Base-by-base conservation (phyloP, 1,140 invertebrate species). In the Sinonovacula constricta region DNA sequence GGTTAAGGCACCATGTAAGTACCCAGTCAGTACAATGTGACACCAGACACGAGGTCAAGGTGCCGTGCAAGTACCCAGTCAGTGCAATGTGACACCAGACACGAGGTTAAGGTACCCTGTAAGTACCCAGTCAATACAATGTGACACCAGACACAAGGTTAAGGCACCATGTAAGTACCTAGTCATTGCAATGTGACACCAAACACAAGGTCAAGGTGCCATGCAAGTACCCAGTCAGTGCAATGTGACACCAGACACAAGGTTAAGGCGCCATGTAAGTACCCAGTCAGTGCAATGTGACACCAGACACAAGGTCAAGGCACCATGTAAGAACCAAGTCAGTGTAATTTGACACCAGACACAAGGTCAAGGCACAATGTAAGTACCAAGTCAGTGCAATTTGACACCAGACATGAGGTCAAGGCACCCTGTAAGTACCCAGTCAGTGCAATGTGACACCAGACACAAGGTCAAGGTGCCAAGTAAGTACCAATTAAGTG, bases 1-100 rank as follows among this genome's bases (percentile, higher is more conserved):
- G 66, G 82, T 86, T 4, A 85, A 85, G 31, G 85, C 87, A 24
- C 86, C 85, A 33, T 88, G 87, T 88, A 83, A 83, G 86, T 74
- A 28, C 3, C 1, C 22, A n/a, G 56, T 82, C 83, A 53, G 86
- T 88, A 0, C 26, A 81, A 7, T 88, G 87, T 80, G 66, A 66
- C 31, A 36, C 53, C 33, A 71, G 82, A 22, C 85, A 86, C 56
- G 81, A 85, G 66, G 82, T 86, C 3, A 85, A 85, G 31, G 85
- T 86, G n/a, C 86, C 85, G 31, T 88, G 87, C 87, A 83, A 83
- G 86, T 74, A 28, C 3, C 1, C 22, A n/a, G 57, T 57, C n/a
- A n/a, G 86, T 88, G 0, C 24, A 81, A 12, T 88, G 87, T 79
- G 65, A 63, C 31, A 34, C 53, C 31, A 69, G 82, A n/a, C 84